Evolutionary conservation across 2,888 invertebrate genomes (phyloP).

Genomic region (Drosophila stalkeri): DNA sequence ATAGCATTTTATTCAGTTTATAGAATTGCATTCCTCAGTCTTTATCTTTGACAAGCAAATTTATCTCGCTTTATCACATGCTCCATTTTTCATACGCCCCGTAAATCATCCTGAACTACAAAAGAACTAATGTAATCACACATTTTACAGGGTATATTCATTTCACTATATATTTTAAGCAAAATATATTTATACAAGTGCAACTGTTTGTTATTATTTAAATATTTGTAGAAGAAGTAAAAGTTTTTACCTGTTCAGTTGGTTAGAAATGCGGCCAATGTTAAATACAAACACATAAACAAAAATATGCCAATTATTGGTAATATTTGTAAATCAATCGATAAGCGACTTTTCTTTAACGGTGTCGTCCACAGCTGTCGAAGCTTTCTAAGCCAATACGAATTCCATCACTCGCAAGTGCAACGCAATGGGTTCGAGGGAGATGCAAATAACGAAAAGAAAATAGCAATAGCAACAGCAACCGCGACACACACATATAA

Average conservation of each 20-base stretch:
- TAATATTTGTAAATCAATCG: conserved; percentile 5
- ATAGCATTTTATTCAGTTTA: not conserved
- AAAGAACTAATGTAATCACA: not conserved
- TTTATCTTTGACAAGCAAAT: not conserved
- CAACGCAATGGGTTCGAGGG: conserved; percentile 15
- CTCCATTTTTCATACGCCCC: not conserved
- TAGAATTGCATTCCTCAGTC: conserved; percentile 1
- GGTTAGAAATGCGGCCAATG: not conserved
- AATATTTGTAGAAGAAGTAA: not conserved
- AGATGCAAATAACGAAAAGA: conserved; percentile 4
- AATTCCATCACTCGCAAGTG: conserved; percentile 28
- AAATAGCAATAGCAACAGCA: not conserved
- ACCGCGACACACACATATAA: conserved; percentile 11
- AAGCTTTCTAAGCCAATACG: conserved; percentile 13
- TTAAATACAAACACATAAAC: not conserved
- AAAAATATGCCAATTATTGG: conserved; percentile 13
- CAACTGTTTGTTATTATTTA: conserved; percentile 1
- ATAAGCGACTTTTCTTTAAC: conserved; percentile 15
- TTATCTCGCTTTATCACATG: conserved; percentile 12
- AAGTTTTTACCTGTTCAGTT: conserved; percentile 21
- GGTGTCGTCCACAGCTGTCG: conserved; percentile 15
- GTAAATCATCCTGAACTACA: not conserved
- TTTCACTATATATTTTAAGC: too few species aligned
- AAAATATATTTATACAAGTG: not conserved
- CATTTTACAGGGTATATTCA: conserved; percentile 2